Percentiles rank a stretch among this genome's conserved stretches.
These are phyloP conservation scores for Aethes cnicana DNA, from an alignment of 2,888 invertebrate species.

Conservation along the genomic window DNA sequence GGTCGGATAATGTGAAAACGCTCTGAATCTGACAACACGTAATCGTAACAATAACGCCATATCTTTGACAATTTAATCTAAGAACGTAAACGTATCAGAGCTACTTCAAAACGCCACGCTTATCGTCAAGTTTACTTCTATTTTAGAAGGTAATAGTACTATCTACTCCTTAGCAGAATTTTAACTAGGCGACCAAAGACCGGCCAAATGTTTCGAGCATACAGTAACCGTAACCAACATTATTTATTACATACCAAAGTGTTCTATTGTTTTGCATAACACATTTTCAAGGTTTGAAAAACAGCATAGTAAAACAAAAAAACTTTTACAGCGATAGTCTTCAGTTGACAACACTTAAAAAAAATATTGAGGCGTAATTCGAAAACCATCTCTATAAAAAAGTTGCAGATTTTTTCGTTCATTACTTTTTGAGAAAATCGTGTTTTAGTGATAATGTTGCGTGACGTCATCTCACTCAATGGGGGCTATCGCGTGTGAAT, in stretches of 20 bases:
- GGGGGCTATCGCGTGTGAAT: no score
- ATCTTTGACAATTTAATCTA: constrained; percentile 30
- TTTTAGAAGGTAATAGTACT: constrained; percentile 43
- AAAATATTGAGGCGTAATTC: no score
- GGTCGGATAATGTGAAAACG: no score
- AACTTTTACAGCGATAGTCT: no score
- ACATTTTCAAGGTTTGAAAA: constrained; percentile 17
- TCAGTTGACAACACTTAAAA: no score
- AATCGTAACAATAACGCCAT: constrained; percentile 3
- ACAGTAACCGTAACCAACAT: constrained; percentile 7
- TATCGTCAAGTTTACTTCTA: constrained; percentile 48
- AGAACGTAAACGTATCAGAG: constrained; percentile 37
- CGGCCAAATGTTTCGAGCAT: background rate
- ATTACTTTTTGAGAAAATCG: no score
- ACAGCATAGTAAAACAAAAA: no score
- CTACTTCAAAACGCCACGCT: constrained; percentile 55
- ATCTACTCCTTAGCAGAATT: constrained; percentile 32
- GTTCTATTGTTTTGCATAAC: constrained; percentile 25
- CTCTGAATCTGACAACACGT: constrained; percentile 8
- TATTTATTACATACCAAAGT: constrained; percentile 15
- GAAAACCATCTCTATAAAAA: no score
- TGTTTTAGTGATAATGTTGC: no score
- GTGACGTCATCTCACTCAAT: no score
- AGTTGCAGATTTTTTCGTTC: no score
- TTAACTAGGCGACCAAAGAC: background rate